Evolutionary conservation across 2,113 vertebrate species (phyloP), one percentile per base, ranked within the genome.

Genomic region (Elaphurus davidianus): DNA sequence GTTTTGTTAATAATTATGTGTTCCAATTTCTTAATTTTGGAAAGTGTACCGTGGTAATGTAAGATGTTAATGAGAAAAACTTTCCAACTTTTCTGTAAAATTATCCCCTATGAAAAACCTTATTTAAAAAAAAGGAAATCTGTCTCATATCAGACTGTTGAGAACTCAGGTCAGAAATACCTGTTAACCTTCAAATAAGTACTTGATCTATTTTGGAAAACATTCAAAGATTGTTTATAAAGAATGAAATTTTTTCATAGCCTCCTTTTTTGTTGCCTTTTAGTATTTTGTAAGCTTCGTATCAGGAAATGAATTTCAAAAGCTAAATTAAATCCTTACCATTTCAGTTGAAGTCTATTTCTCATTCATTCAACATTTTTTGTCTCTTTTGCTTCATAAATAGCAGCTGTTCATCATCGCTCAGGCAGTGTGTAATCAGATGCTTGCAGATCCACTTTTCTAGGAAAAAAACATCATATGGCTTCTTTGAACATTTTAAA

Each of bases 261-360:
- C 11, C 33, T 95, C 10, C 21, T 57, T 94, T 76, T 27, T 3
- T 79, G 79, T 91, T 90, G 40, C 94, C 59, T 82, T 85, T 55
- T 87, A 52, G 11, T 86, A 43, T 89, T 83, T 93, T 94, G 3
- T 90, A 96, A 96, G 71, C 85, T 96, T 91, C 47, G 55, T 94
- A 47, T 94, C 71, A 94, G 95, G 88, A 97, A 95, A 97, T 92
- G 57, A 78, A 43, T 97, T 92, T 97, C 79, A 94, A 97, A 95
- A 97, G 79, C 95, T 97, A 94, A 98, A 96, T 94, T 90, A 96
- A 97, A 87, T 84, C 28, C 60, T 98, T 96, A 74, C n/a, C 40
- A 83, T 94, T 95, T 95, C 87, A 95, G 14, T 9, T 93, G 92
- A 81, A 88, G 33, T 96, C 76, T 87, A 79, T 96, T 93, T 98